Evolutionary conservation across 1,140 invertebrate species (phyloP), one percentile per base, ranked within the genome.

Genomic region (Homarus americanus): DNA sequence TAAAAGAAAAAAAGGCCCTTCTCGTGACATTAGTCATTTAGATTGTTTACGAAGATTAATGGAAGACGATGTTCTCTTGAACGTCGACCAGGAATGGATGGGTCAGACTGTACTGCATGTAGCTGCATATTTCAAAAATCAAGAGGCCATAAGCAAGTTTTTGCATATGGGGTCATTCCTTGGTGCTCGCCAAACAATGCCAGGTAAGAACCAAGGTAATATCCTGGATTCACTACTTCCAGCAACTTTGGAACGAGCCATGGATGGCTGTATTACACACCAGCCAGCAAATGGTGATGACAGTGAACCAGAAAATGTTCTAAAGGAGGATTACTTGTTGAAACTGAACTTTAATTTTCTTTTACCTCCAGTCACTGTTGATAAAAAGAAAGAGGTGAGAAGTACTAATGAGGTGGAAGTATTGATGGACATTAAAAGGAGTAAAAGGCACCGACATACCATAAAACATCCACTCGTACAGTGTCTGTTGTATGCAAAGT

Each of bases 401-500:
- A 49, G 49, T 1, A 75, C 82, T 15, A 92, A 90, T 53, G 92
- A 93, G 49, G 53, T 91, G n/a, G 80, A 79, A 28, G 86, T 85
- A 38, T 72, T 93, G 40, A 90, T 92, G 87, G 87, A 93, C 28
- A 53, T 93, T 34, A 91, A 87, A 49, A 53, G 78, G 24, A 93
- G 86, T 78, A 41, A 75, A 17, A 36, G 44, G 17, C 91, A 90
- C 40, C 79, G 92, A 10, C 73, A 89, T 44, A 49, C 87, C 76
- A 90, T 97, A 2, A 96, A 96, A 93, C 97, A 98, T 94, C 97
- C 97, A 1, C 94, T 97, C 0, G 95, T 97, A 15, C 96, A 96
- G 0, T 97, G 96, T 91, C 97, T 97, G 93, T 93, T 98, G 1
- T 96, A 96, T 93, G 94, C 97, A n/a, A 98, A 98, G 94, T 98